A percentile compares a stretch with the other conserved stretches of the same genome.
Evolutionary conservation across 2,888 invertebrate species (phyloP).

Genomic region (Nephrotoma flavescens): DNA sequence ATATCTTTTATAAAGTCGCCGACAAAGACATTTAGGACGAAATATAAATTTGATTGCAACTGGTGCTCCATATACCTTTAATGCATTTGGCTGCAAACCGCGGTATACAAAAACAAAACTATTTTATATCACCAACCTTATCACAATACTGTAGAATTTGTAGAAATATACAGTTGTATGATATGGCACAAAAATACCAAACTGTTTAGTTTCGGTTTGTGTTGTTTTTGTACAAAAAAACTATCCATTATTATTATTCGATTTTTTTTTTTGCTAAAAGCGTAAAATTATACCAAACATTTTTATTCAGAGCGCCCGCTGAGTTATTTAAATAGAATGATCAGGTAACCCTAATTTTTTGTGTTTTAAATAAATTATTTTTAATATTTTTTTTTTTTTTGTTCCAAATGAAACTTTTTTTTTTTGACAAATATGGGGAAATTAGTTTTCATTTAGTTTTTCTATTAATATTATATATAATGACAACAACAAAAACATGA

Average conservation of each 20-base stretch:
- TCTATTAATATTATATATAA: background rate
- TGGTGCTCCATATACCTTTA: too few species aligned
- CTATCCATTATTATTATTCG: background rate
- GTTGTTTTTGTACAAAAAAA: background rate
- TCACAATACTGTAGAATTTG: background rate
- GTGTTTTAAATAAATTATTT: background rate
- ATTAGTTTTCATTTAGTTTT: slow-evolving; percentile 3
- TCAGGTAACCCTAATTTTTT: slow-evolving; percentile 4
- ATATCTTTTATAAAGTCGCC: too few species aligned
- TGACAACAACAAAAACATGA: background rate
- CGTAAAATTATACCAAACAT: slow-evolving; percentile 2
- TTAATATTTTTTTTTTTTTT: background rate
- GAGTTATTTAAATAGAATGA: slow-evolving; percentile 4
- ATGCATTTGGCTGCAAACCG: background rate
- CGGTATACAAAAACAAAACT: background rate
- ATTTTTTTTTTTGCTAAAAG: background rate
- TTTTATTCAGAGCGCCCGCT: background rate
- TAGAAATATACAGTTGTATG: background rate
- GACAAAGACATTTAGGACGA: too few species aligned
- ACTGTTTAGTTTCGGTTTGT: background rate
- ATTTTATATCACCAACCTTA: background rate
- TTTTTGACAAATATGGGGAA: slow-evolving; percentile 2
- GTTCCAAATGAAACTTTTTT: background rate
- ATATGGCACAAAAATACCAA: background rate
- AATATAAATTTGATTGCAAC: too few species aligned